Base-by-base conservation (phyloP, 2,113 vertebrate genomes). In the Bombycilla garrulus region DNA sequence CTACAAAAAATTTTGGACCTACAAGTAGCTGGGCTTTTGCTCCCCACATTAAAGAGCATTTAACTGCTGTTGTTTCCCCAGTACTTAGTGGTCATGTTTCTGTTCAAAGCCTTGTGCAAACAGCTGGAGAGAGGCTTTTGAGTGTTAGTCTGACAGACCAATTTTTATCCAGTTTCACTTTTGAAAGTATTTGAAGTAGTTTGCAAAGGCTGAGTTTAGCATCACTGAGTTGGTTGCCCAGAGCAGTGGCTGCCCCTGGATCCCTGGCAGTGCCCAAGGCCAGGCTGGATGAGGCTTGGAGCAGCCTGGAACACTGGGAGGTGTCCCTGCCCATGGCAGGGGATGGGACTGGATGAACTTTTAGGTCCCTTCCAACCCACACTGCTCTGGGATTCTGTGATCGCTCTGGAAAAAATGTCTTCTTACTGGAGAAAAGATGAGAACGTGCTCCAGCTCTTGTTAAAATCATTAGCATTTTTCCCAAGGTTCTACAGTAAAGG, bases 231-330 rank as follows among this genome's bases (percentile, higher is more conserved):
- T 76, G 70, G 47, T 61, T 69, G 15, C 40, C 31, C 62, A 69
- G 71, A 40, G 35, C 2, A 33, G 40, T 15, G 70, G 62, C 47
- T 82, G 61, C 47, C 45, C 45, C 45, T 66, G 51, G 24, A 67
- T 35, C 24, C 61, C 62, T 69, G 54, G 54, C 0, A 76, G 48
- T 76, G 70, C 0, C 47, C 62, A 33, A 16, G 54, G 70, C 14
- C n/a, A 35, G 64, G 31, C 0, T 90, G 79, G 61, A 12, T 0
- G 0, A 28, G 20, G 29, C n/a, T 18, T 4, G 53, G 56, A 42
- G 10, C 35, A 48, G 0, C 29, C 35, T 82, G 87, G 29, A 31
- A 19, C 0, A 12, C 40, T 61, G 70, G 62, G 0, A 42, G 10
- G 31, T 69, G 62, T 54, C 40, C 54, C 40, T 76, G 54, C 10